A percentile compares a stretch with the other conserved stretches of the same genome.
phyloP scores from a whole-genome alignment of 2,113 vertebrate genomes.

The Anser brachyrhynchus region DNA sequence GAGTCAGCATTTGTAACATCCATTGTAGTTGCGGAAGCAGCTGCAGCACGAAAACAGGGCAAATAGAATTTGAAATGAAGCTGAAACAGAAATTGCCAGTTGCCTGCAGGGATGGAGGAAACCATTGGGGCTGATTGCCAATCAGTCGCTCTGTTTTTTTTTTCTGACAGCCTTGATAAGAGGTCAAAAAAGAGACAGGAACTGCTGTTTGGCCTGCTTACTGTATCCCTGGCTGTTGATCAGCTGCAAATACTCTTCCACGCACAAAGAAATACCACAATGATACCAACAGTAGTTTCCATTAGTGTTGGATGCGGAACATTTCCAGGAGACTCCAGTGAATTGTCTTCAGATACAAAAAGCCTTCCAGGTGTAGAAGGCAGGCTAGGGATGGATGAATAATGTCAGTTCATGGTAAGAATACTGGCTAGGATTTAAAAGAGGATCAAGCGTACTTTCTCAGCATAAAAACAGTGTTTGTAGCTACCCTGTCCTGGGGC shows the following conservation, averaged over 20 bases:
- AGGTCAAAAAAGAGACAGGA: neutral
- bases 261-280: accelerated
- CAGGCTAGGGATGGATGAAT: neutral
- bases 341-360: neutral
- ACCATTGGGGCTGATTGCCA: neutral
- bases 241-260: neutral
- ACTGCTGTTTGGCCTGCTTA: neutral
- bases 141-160: neutral
- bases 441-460: neutral
- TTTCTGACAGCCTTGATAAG: slow-evolving; percentile 21
- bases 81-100: slow-evolving; percentile 23
- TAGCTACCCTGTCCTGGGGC: neutral
- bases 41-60: neutral
- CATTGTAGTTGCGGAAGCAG: neutral
- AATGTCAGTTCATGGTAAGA: neutral
- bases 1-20: slow-evolving; percentile 11
- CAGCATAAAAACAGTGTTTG: neutral
- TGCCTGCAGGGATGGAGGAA: neutral
- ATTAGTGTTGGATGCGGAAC: neutral
- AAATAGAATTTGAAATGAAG: slow-evolving; percentile 40
- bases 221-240: neutral
- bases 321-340: neutral
- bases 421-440: neutral
- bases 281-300: neutral
- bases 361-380: neutral